Percentiles rank a stretch among this genome's conserved stretches.
Evolutionary conservation across 2,797 vertebrate genomes (phyloP).

Genomic region (Hippopotamyrus pictus): DNA sequence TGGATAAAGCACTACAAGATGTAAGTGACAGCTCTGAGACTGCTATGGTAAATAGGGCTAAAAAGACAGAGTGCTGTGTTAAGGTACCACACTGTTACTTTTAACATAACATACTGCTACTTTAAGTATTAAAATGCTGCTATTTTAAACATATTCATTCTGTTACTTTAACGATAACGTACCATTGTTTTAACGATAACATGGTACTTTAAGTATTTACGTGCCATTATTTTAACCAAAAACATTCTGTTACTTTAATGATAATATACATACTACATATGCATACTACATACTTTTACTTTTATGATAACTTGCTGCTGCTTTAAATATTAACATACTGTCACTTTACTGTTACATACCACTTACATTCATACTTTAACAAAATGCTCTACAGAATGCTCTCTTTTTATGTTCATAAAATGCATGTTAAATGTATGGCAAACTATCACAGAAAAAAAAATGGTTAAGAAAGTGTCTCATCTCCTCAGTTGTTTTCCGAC

Average conservation of each 20-base stretch:
- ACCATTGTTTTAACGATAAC: not conserved
- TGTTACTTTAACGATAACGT: not conserved
- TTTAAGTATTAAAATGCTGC: not conserved
- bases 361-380: not conserved
- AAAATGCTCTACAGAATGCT: not conserved
- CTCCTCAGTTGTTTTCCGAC: conserved; percentile 38
- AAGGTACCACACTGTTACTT: not conserved
- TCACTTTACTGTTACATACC: not conserved
- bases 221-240: not conserved
- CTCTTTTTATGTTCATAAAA: not conserved
- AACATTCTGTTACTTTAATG: not conserved
- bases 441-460: conserved; percentile 26
- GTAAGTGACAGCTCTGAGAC: not conserved
- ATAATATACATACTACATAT: not conserved
- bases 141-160: not conserved
- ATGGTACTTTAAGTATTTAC: not conserved
- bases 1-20: not conserved
- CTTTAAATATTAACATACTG: not conserved
- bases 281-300: no score
- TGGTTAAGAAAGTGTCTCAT: conserved; percentile 30
- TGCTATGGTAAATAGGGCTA: not conserved
- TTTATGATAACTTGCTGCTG: no score
- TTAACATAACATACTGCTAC: not conserved
- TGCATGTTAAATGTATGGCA: not conserved
- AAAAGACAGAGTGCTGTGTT: not conserved